phyloP scores from a whole-genome alignment of 2,797 vertebrate genomes.

The Poeciliopsis infans region DNA sequence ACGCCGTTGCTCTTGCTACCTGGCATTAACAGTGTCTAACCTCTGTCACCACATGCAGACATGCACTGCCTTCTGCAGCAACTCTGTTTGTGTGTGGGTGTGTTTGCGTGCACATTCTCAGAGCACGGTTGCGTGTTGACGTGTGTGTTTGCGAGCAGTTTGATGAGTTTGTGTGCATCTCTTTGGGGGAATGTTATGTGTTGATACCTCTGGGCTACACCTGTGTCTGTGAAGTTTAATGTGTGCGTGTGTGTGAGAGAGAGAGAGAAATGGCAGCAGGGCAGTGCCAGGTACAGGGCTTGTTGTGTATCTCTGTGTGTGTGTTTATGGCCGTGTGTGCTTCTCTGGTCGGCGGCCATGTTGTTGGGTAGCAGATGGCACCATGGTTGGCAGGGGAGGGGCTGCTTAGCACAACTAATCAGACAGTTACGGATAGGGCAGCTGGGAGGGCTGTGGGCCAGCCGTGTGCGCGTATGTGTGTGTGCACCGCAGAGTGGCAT shows the following conservation, averaged over 20 bases:
- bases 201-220: constrained; percentile 78
- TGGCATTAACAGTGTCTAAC: constrained; percentile 54
- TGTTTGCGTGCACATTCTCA: constrained; percentile 19
- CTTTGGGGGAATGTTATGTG: constrained; percentile 70
- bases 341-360: constrained; percentile 96
- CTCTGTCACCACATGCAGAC: constrained; percentile 53
- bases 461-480: constrained; percentile 72
- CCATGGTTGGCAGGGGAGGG: constrained; percentile 91
- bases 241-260: constrained; percentile 68
- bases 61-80: constrained; percentile 63
- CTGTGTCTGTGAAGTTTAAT: constrained; percentile 76
- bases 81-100: constrained; percentile 45
- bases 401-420: constrained; percentile 99
- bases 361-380: constrained; percentile 89
- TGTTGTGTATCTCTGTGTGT: constrained; percentile 49
- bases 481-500: constrained; percentile 81
- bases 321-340: constrained; percentile 43
- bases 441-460: constrained; percentile 98
- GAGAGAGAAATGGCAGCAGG: constrained; percentile 44
- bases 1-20: constrained; percentile 63
- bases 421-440: constrained; percentile 99
- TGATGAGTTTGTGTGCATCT: constrained; percentile 36
- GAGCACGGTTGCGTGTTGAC: constrained; percentile 23
- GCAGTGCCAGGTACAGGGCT: constrained; percentile 73
- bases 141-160: constrained; percentile 21